Conservation (phyloP, 2,797 vertebrate genomes). For the Myotis findleyi region DNA sequence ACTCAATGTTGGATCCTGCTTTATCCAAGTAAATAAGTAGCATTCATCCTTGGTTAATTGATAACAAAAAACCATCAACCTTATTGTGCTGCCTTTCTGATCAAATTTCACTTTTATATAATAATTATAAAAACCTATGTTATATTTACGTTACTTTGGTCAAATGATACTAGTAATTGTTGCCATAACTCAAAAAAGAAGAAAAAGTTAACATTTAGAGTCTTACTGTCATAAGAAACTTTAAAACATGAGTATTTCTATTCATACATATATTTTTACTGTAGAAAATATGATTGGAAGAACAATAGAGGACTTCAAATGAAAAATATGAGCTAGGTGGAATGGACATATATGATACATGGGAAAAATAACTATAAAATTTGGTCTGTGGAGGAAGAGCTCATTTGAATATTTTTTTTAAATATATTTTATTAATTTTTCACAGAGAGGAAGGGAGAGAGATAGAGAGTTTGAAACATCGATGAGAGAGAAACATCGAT, state of each 20-base stretch:
- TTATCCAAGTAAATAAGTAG: background rate
- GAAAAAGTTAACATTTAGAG: background rate
- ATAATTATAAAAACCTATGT: background rate
- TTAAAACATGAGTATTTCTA: background rate
- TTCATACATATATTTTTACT: background rate
- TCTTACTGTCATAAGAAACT: background rate
- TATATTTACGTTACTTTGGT: background rate
- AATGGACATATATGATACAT: conserved; percentile 2
- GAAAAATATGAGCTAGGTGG: background rate
- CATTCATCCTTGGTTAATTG: background rate
- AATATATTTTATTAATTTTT: too few species aligned
- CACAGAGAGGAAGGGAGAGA: too few species aligned
- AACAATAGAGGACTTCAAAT: background rate
- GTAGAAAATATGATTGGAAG: background rate
- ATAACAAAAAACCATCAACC: background rate
- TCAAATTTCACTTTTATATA: background rate
- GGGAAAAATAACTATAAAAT: conserved; percentile 4
- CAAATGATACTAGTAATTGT: conserved; percentile 4
- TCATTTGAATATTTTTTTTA: background rate
- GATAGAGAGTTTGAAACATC: too few species aligned
- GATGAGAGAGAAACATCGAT: too few species aligned
- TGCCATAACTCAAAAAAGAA: background rate
- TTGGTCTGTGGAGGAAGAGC: background rate
- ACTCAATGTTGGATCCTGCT: background rate
- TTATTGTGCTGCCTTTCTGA: background rate